phyloP scores from a whole-genome alignment of 2,797 vertebrate genomes.

The Coccyzus lansbergi region DNA sequence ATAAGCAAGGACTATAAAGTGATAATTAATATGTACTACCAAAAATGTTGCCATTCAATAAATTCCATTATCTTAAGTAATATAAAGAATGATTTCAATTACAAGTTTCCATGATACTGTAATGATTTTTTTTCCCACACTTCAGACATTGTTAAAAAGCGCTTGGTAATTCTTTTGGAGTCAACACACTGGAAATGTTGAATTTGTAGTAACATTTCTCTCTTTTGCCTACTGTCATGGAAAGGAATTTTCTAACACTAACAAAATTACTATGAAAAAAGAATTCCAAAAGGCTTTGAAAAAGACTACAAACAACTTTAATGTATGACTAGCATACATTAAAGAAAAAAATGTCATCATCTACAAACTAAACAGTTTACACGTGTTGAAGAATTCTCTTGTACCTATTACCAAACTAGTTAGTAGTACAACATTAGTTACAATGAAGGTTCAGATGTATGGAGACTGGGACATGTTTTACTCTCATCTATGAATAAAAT shows the following conservation, averaged over 20 bases:
- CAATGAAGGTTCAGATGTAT: neutral
- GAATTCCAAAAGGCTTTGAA: neutral
- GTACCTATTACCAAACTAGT: neutral
- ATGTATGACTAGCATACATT: neutral
- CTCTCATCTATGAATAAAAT: neutral
- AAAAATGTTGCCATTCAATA: slow-evolving; percentile 42
- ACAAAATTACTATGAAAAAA: neutral
- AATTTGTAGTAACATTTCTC: neutral
- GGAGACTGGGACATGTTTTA: neutral
- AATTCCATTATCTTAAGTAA: slow-evolving; percentile 43
- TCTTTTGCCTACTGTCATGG: neutral
- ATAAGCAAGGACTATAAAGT: slow-evolving; percentile 11
- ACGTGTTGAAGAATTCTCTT: neutral
- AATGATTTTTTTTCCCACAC: slow-evolving; percentile 7
- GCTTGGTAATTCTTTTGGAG: neutral
- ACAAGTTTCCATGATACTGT: slow-evolving; percentile 35
- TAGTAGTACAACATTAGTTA: neutral
- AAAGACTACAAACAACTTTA: neutral
- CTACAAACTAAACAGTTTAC: neutral
- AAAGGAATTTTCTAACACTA: neutral
- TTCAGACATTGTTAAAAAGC: slow-evolving; percentile 2
- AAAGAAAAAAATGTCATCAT: neutral
- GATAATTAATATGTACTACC: slow-evolving; percentile 66
- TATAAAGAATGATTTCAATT: slow-evolving; percentile 55
- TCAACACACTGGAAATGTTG: neutral